Percentiles rank a stretch among this genome's conserved stretches.
Evolutionary conservation across 2,113 vertebrate genomes (phyloP).

Genomic region (Gopherus evgoodei): DNA sequence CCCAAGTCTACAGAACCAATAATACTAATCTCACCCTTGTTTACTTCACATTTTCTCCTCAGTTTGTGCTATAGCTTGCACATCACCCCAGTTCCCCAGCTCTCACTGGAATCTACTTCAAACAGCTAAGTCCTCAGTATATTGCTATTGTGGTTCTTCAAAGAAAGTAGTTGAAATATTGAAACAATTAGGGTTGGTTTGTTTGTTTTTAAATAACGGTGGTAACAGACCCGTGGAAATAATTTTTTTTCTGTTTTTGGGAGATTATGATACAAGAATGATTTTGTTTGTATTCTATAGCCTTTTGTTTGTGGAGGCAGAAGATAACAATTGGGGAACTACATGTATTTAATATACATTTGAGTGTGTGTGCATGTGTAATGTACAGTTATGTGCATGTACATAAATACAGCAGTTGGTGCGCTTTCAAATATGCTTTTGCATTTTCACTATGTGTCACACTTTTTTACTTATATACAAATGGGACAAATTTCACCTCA

Average conservation of each 20-base stretch:
- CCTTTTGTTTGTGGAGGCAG: conserved; percentile 39
- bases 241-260: not conserved
- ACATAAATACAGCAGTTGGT: not conserved
- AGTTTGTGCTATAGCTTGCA: conserved; percentile 36
- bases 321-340: conserved; percentile 6
- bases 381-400: not conserved
- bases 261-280: not conserved
- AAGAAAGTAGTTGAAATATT: conserved; percentile 52
- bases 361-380: not conserved
- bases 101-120: conserved; percentile 14
- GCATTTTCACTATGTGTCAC: not conserved
- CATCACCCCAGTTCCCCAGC: conserved; percentile 36
- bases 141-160: not conserved
- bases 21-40: conserved; percentile 19
- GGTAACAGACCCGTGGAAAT: conserved; percentile 18
- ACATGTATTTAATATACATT: not conserved
- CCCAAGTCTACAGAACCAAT: conserved; percentile 35
- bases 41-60: conserved; percentile 21
- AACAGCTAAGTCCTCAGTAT: conserved; percentile 19
- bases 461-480: not conserved
- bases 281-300: conserved; percentile 3
- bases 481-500: not conserved
- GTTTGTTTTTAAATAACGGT: conserved; percentile 20
- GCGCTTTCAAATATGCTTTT: not conserved
- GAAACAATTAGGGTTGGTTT: not conserved